These are phyloP conservation scores for Macrobrachium rosenbergii DNA, from an alignment of 1,140 invertebrate species.

Conservation along the genomic window DNA sequence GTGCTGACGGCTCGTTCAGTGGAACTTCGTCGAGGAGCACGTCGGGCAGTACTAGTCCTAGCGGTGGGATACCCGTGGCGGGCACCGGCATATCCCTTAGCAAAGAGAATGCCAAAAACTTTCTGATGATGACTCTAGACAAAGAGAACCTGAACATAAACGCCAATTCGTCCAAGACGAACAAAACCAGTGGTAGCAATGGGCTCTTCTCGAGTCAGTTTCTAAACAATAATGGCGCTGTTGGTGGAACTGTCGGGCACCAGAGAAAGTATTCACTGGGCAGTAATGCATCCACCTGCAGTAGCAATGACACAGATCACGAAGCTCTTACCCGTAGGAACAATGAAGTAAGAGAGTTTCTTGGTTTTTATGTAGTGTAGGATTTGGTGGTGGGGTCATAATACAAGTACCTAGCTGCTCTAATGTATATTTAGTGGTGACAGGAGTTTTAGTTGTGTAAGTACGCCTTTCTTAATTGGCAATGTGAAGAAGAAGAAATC, in stretches of 20 bases:
- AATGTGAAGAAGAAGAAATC: too few relatives aligned
- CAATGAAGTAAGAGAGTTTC: slow-evolving; percentile 49
- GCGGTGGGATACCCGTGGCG: background rate
- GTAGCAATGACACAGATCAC: slow-evolving; percentile 47
- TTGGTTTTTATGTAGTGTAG: too few relatives aligned
- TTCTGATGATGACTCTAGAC: slow-evolving; percentile 64
- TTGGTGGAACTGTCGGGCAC: slow-evolving; percentile 26
- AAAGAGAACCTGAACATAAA: slow-evolving; percentile 62
- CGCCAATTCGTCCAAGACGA: background rate
- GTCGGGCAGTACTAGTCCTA: slow-evolving; percentile 45
- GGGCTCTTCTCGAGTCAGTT: slow-evolving; percentile 48
- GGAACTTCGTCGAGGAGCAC: slow-evolving; percentile 48
- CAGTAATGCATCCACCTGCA: slow-evolving; percentile 55
- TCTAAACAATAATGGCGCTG: slow-evolving; percentile 25
- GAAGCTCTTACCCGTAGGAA: slow-evolving; percentile 48
- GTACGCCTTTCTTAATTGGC: too few relatives aligned
- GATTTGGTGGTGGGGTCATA: too few relatives aligned
- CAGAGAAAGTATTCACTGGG: slow-evolving; percentile 57
- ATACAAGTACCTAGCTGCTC: too few relatives aligned
- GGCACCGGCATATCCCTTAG: slow-evolving; percentile 50
- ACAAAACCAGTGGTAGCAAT: slow-evolving; percentile 37
- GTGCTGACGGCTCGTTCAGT: background rate
- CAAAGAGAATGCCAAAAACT: slow-evolving; percentile 65
- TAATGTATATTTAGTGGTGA: too few relatives aligned
- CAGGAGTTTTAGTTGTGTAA: too few relatives aligned